Conservation (phyloP, 35 echinoderm and acorn worm genomes). For the Acanthaster planci region DNA sequence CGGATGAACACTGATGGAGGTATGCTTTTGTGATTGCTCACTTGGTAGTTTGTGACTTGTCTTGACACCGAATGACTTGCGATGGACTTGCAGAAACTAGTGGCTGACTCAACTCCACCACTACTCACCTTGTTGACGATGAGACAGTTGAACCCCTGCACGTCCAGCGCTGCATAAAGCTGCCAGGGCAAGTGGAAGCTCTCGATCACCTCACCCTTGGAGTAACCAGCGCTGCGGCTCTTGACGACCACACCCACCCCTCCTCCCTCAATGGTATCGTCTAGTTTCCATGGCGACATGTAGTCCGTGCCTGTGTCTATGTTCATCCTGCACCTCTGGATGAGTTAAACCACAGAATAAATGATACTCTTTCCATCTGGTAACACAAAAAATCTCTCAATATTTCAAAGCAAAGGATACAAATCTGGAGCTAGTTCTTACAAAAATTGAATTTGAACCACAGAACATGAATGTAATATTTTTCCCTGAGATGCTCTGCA, state of each 20-base stretch:
- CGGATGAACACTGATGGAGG: too few species aligned
- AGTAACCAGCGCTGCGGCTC: conserved; percentile 57
- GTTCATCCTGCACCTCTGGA: conserved; percentile 86
- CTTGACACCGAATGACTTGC: too few species aligned
- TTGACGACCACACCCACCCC: conserved; percentile 88
- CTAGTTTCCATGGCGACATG: conserved; percentile 79
- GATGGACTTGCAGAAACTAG: too few species aligned
- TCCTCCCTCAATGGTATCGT: conserved; percentile 80
- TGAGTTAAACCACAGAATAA: conserved; percentile 3
- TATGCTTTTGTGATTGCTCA: too few species aligned
- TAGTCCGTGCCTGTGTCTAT: conserved; percentile 93
- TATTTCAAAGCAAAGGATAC: too few species aligned
- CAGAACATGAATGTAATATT: too few species aligned
- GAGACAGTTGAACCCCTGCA: conserved; percentile 87
- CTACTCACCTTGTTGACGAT: conserved; percentile 88
- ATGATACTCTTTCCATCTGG: background rate
- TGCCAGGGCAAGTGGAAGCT: conserved; percentile 98
- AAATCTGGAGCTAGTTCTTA: too few species aligned
- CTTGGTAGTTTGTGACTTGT: too few species aligned
- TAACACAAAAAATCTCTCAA: too few species aligned
- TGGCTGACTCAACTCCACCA: too few species aligned
- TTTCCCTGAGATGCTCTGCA: too few species aligned
- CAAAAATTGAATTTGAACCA: too few species aligned
- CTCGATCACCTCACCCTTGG: conserved; percentile 85
- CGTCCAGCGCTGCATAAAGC: conserved; percentile 74